A percentile compares a stretch with the other conserved stretches of the same genome.
Evolutionary conservation across 2,888 invertebrate genomes (phyloP).

Genomic region (Cinara cedri): DNA sequence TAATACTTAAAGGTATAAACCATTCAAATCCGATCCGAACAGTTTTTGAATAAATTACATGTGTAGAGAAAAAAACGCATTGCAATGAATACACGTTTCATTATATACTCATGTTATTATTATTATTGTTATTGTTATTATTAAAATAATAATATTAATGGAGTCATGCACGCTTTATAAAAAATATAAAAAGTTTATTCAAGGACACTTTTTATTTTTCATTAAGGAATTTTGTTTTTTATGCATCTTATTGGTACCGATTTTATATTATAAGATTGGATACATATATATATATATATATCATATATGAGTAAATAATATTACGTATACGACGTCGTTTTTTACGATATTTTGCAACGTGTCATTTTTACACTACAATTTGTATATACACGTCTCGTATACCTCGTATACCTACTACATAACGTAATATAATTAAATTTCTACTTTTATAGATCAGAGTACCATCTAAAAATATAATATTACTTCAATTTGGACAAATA

Average conservation of each 20-base stretch:
- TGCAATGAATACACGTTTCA: neutral
- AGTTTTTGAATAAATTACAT: slow-evolving; percentile 19
- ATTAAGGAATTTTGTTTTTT: slow-evolving; percentile 13
- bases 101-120: neutral
- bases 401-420: neutral
- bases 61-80: neutral
- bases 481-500: too few relatives aligned
- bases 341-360: slow-evolving; percentile 29
- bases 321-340: slow-evolving; percentile 34
- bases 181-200: slow-evolving; percentile 26
- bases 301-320: slow-evolving; percentile 4
- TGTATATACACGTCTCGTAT: neutral
- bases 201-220: slow-evolving; percentile 28
- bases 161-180: slow-evolving; percentile 7
- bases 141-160: slow-evolving; percentile 3
- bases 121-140: slow-evolving; percentile 14
- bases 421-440: slow-evolving; percentile 45
- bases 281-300: neutral
- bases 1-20: too few relatives aligned
- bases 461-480: neutral
- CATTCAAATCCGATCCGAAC: neutral
- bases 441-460: slow-evolving; percentile 22
- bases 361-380: slow-evolving; percentile 36
- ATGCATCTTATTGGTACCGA: slow-evolving; percentile 14
- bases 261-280: too few relatives aligned